Conservation (phyloP, 2,888 invertebrate genomes). For the Campoplex nolae region DNA sequence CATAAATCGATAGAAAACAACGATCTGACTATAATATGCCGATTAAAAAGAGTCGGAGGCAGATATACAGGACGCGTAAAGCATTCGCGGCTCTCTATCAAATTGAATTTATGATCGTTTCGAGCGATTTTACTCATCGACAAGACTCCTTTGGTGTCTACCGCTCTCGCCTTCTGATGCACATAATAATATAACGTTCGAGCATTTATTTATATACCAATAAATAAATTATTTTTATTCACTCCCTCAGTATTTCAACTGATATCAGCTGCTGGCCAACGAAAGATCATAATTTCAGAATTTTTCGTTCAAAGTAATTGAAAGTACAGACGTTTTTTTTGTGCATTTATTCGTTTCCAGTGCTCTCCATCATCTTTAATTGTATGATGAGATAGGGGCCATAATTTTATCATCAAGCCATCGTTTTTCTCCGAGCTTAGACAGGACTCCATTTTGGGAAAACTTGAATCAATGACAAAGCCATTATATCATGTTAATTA, state of each 20-base stretch:
- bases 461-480: background rate
- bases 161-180: slow-evolving; percentile 58
- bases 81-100: slow-evolving; percentile 70
- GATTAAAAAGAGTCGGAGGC: slow-evolving; percentile 37
- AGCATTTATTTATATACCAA: slow-evolving; percentile 36
- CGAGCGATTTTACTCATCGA: slow-evolving; percentile 70
- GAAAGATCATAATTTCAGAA: background rate
- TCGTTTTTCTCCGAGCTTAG: background rate
- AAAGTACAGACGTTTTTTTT: background rate
- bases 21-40: slow-evolving; percentile 58
- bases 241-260: background rate
- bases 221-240: slow-evolving; percentile 22
- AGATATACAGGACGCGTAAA: slow-evolving; percentile 67
- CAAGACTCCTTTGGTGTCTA: slow-evolving; percentile 68
- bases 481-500: background rate
- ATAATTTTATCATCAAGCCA: background rate
- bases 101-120: slow-evolving; percentile 73
- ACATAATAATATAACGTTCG: slow-evolving; percentile 22
- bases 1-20: slow-evolving; percentile 68
- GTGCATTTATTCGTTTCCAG: background rate
- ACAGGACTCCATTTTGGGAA: background rate
- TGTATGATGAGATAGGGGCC: background rate
- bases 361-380: background rate
- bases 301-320: background rate
- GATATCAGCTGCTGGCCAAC: slow-evolving; percentile 4